Evolutionary conservation across 2,888 invertebrate species (phyloP).

Genomic region (Odiellus spinosus): DNA sequence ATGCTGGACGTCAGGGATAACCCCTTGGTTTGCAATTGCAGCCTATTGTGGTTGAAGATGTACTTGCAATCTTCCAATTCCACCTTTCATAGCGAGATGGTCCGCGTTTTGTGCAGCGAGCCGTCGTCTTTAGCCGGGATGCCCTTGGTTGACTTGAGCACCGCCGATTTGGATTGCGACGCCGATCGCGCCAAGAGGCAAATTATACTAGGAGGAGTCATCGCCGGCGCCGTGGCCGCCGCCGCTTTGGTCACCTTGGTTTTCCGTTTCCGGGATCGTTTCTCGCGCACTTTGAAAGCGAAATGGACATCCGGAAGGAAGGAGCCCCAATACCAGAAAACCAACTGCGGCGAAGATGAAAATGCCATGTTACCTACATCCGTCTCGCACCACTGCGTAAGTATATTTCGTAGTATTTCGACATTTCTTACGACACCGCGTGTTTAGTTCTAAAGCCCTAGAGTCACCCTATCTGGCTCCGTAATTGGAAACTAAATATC

Average conservation of each 20-base stretch:
- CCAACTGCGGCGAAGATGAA: slow-evolving; percentile 14
- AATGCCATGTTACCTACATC: slow-evolving; percentile 14
- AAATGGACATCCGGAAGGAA: slow-evolving; percentile 15
- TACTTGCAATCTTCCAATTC: too few relatives aligned
- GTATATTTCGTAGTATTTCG: too few relatives aligned
- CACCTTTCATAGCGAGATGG: slow-evolving; percentile 1
- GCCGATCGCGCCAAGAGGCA: slow-evolving; percentile 10
- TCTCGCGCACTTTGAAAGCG: slow-evolving; percentile 12
- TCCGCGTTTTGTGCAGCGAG: slow-evolving; percentile 15
- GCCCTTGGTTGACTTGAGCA: slow-evolving; percentile 11
- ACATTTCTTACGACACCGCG: too few relatives aligned
- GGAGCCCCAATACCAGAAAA: slow-evolving; percentile 17
- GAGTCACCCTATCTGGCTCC: too few relatives aligned
- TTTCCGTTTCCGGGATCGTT: slow-evolving; percentile 9
- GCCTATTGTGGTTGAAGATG: slow-evolving; percentile 52
- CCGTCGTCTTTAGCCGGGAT: slow-evolving; percentile 11
- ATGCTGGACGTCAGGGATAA: slow-evolving; percentile 61
- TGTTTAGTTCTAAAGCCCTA: too few relatives aligned
- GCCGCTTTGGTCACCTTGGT: slow-evolving; percentile 5
- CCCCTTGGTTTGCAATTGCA: slow-evolving; percentile 72
- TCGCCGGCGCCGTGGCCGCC: slow-evolving; percentile 4
- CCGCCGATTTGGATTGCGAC: slow-evolving; percentile 15
- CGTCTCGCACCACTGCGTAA: neutral
- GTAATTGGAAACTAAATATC: too few relatives aligned
- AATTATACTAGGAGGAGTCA: slow-evolving; percentile 10